These are phyloP conservation scores for Oligia strigilis DNA, from an alignment of 2,888 invertebrate genomes.

Conservation along the genomic window DNA sequence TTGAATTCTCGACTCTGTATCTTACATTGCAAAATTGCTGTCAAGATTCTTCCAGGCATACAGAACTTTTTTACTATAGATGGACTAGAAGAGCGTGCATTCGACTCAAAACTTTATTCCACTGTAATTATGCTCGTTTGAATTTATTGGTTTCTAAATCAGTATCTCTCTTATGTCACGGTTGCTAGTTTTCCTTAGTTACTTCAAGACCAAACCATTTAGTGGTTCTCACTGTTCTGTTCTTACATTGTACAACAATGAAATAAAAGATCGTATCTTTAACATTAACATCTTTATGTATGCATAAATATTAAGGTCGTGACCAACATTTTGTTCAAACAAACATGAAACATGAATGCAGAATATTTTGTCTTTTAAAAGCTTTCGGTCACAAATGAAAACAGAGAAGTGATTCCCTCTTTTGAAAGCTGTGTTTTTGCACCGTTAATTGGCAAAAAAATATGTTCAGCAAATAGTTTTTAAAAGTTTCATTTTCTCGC, in stretches of 20 bases:
- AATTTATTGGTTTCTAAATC: slow-evolving; percentile 21
- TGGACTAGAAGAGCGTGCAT: neutral
- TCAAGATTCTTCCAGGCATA: neutral
- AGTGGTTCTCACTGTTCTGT: slow-evolving; percentile 29
- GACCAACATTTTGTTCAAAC: slow-evolving; percentile 32
- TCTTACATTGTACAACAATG: slow-evolving; percentile 38
- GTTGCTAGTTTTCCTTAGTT: slow-evolving; percentile 4
- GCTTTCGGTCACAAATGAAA: slow-evolving; percentile 39
- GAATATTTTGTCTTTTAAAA: slow-evolving; percentile 49
- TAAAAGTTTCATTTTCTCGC: slow-evolving; percentile 34
- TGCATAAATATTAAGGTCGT: slow-evolving; percentile 52
- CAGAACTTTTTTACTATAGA: neutral
- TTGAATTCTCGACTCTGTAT: neutral
- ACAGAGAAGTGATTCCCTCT: slow-evolving; percentile 18
- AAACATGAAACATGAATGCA: slow-evolving; percentile 31
- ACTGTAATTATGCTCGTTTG: neutral
- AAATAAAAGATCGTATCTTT: slow-evolving; percentile 47
- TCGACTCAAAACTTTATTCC: slow-evolving; percentile 15
- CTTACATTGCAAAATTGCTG: slow-evolving; percentile 23
- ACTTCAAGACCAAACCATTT: slow-evolving; percentile 36
- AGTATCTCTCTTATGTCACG: slow-evolving; percentile 2
- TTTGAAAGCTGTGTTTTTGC: slow-evolving; percentile 42
- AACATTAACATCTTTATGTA: slow-evolving; percentile 47
- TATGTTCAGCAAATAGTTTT: slow-evolving; percentile 35
- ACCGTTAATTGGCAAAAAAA: slow-evolving; percentile 47